A percentile compares a stretch with the other conserved stretches of the same genome.
Conservation (phyloP, 37 sponge, comb jelly and placozoan genomes). For the Trichoplax adhaerens region DNA sequence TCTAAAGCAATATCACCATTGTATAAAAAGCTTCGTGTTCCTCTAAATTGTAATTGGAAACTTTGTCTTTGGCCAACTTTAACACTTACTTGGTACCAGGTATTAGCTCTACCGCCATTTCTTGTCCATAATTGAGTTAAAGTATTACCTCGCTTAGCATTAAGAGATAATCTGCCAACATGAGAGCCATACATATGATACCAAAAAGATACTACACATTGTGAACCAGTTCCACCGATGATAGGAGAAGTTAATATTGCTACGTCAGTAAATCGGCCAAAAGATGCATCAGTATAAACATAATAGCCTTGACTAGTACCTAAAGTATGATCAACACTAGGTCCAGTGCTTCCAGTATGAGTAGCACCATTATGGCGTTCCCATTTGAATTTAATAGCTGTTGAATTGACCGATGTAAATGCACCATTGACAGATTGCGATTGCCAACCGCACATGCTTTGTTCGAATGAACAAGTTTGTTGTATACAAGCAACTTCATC, state of each 20-base stretch:
- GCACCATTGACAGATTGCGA: too few species aligned
- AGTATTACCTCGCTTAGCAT: slow-evolving; percentile 7
- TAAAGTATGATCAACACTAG: too few species aligned
- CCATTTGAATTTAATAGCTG: too few species aligned
- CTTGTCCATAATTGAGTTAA: neutral
- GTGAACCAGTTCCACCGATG: neutral
- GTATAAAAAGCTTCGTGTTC: slow-evolving; percentile 5
- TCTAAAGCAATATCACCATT: slow-evolving; percentile 15
- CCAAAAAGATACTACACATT: slow-evolving; percentile 10
- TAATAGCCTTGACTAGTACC: slow-evolving; percentile 1
- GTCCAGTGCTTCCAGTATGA: too few species aligned
- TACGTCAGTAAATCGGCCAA: slow-evolving; percentile 3
- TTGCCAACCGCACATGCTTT: too few species aligned
- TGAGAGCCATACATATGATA: slow-evolving; percentile 16
- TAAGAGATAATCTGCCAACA: slow-evolving; percentile 6
- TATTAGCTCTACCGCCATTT: neutral
- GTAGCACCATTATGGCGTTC: too few species aligned
- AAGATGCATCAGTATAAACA: slow-evolving; percentile 14
- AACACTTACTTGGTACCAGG: slow-evolving; percentile 10
- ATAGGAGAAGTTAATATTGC: slow-evolving; percentile 12
- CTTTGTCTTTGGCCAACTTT: neutral
- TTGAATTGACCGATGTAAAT: too few species aligned
- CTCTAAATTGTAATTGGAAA: slow-evolving; percentile 6
- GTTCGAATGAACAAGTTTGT: too few species aligned
- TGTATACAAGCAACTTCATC: slow-evolving; percentile 9